A percentile compares a stretch with the other conserved stretches of the same genome.
Conservation (phyloP, 2,797 vertebrate species). For the Enteromius anoplus region DNA sequence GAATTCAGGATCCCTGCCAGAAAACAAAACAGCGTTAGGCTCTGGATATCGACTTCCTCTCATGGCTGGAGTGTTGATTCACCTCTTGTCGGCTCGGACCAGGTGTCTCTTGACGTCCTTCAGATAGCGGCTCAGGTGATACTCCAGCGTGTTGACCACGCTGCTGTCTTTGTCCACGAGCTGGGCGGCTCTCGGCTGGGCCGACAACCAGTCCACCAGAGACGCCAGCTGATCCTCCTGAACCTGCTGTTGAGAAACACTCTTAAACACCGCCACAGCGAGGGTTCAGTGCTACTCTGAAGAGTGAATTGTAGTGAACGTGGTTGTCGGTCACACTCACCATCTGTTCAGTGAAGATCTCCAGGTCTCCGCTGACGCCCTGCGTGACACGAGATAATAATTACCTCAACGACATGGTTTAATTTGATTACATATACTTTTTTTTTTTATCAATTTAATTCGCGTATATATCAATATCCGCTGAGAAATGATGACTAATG, state of each 20-base stretch:
- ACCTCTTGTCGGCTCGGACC: conserved; percentile 96
- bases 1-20: conserved; percentile 93
- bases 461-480: not conserved
- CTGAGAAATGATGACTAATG: not conserved
- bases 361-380: conserved; percentile 89
- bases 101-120: conserved; percentile 95
- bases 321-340: conserved; percentile 71
- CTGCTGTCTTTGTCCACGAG: conserved; percentile 94
- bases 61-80: not conserved
- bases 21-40: conserved; percentile 9
- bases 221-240: conserved; percentile 94
- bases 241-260: conserved; percentile 79
- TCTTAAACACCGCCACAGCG: not conserved
- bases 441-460: not conserved
- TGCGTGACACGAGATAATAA: conserved; percentile 62
- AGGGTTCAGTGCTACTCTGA: not conserved
- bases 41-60: rapidly evolving
- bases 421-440: no score
- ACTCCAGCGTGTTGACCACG: conserved; percentile 91
- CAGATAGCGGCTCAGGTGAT: conserved; percentile 90
- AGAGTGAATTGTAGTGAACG: not conserved
- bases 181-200: conserved; percentile 94
- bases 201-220: conserved; percentile 93
- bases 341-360: conserved; percentile 98
- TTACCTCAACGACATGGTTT: not conserved